Percentiles rank a stretch among this genome's conserved stretches.
phyloP scores from a whole-genome alignment of 1,140 invertebrate species.

The Philaenus spumarius region DNA sequence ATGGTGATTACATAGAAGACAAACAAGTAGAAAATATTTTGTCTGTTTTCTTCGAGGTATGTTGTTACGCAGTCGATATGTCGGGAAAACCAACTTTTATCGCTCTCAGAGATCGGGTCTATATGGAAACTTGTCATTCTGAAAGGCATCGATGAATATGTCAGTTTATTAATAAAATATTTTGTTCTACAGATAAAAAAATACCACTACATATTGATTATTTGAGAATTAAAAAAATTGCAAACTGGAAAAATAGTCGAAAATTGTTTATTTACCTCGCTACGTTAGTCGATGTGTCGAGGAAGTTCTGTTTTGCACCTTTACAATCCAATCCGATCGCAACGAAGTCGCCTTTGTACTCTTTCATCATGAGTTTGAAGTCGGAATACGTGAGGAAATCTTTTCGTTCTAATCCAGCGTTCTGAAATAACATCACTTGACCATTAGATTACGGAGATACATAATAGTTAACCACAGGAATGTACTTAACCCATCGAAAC shows the following conservation, averaged over 20 bases:
- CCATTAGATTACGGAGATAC: neutral
- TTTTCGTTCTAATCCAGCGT: constrained; percentile 86
- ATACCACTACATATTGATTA: neutral
- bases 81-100: constrained; percentile 62
- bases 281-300: constrained; percentile 90
- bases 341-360: constrained; percentile 94
- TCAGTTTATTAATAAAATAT: neutral
- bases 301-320: constrained; percentile 91
- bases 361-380: constrained; percentile 94
- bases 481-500: too few species aligned
- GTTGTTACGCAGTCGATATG: constrained; percentile 84
- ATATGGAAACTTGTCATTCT: constrained; percentile 91
- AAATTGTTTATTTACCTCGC: constrained; percentile 60
- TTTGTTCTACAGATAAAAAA: neutral
- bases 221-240: too few species aligned
- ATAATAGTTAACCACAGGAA: too few species aligned
- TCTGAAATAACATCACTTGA: too few species aligned
- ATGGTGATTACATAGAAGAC: constrained; percentile 94
- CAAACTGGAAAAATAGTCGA: too few species aligned
- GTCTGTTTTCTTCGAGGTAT: constrained; percentile 95
- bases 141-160: constrained; percentile 23
- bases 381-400: constrained; percentile 90
- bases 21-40: constrained; percentile 97
- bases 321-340: constrained; percentile 95
- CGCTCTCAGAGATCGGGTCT: constrained; percentile 64